Evolutionary conservation across 2,113 vertebrate genomes (phyloP).

Genomic region (Meriones unguiculatus): DNA sequence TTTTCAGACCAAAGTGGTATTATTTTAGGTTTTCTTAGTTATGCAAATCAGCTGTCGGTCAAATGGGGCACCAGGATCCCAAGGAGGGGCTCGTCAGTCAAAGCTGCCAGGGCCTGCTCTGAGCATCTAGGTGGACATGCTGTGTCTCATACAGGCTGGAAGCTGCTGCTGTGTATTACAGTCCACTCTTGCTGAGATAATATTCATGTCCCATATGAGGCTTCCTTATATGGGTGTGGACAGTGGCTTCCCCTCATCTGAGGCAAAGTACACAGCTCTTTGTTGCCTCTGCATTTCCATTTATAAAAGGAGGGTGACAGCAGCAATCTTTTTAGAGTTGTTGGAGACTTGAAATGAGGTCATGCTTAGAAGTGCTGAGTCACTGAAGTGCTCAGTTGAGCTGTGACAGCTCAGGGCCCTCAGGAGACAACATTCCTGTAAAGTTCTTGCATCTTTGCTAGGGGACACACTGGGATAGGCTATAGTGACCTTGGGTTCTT

Average conservation of each 20-base stretch:
- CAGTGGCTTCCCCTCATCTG: background rate
- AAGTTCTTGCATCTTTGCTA: background rate
- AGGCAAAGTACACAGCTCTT: background rate
- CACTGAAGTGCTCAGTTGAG: background rate
- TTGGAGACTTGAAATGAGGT: slow-evolving; percentile 12
- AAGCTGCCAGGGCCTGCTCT: background rate
- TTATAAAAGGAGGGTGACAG: background rate
- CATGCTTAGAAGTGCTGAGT: slow-evolving; percentile 31
- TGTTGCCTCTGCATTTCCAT: background rate
- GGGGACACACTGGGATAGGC: background rate
- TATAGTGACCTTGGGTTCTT: background rate
- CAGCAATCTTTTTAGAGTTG: background rate
- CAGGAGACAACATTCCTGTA: background rate
- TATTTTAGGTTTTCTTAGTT: slow-evolving; percentile 75
- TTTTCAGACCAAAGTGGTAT: slow-evolving; percentile 44
- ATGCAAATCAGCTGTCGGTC: slow-evolving; percentile 74
- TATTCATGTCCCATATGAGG: background rate
- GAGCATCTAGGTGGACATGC: background rate
- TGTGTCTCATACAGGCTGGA: background rate
- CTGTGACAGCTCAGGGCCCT: background rate
- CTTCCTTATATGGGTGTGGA: background rate
- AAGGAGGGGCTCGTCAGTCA: background rate
- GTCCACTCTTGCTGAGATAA: background rate
- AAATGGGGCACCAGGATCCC: slow-evolving; percentile 69
- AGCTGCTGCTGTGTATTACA: background rate